Evolutionary conservation across 2,113 vertebrate genomes (phyloP), one percentile per base, ranked within the genome.

Genomic region (Morphnarchus princeps): DNA sequence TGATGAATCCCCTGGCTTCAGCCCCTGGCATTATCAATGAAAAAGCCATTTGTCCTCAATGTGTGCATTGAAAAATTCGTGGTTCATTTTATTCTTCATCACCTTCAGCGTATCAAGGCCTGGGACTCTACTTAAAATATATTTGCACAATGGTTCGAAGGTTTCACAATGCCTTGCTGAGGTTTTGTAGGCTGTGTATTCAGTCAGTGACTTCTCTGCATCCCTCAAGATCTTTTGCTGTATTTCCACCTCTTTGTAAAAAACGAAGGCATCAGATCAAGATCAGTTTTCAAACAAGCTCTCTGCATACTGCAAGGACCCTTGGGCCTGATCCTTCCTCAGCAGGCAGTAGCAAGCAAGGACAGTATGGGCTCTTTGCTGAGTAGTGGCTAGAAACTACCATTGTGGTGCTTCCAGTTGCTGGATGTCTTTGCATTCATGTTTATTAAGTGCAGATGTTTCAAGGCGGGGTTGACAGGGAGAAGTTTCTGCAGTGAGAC

Each of bases 11-110:
- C 52, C 81, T 94, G 89, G 67, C 95, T 83, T 74, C 91, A 89
- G 63, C 63, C 76, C 32, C 61, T 82, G 87, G 80, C 72, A 43
- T 85, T 82, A 47, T 74, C 72, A 87, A 31, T 89, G 93, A 67
- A 91, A 92, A 97, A 96, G n/a, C 26, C 69, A 58, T 87, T 97
- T 96, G n/a, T 95, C 50, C 77, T 93, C 89, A 21, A 7, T 28
- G 57, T 42, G 72, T 74, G 66, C 69, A 3, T 11, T 72, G 55
- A 66, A 81, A 71, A 82, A 36, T 36, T 62, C 52, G 76, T 59
- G 6, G 29, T 66, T 87, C 61, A 19, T 89, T 85, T 94, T 74
- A 22, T 91, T 87, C 79, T 85, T 42, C 69, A 28, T 89, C 94
- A 82, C 42, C 83, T 84, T 81, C 47, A 36, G 59, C 4, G 1